Base-by-base conservation (phyloP, 2,888 invertebrate species). In the Cynaeus angustus region DNA sequence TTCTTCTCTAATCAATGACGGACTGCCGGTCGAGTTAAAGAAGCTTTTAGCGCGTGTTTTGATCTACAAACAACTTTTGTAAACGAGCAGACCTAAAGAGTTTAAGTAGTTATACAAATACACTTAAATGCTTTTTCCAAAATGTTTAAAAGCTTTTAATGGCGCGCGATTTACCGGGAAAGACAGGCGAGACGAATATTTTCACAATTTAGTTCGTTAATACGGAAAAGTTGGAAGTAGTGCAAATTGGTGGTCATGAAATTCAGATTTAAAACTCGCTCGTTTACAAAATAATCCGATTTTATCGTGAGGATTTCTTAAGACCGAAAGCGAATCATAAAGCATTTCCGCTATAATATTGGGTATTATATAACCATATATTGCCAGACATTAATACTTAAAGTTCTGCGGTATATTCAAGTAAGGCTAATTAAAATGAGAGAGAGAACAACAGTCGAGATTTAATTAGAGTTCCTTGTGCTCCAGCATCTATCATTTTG, bases 81-180 rank as follows among this genome's bases (percentile, higher is more conserved):
- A 78, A 79, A 75, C 77, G 76, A 79, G 78, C 76, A 76, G 75
- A 73, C 72, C 76, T 74, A 74, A 72, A 69, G 75, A 79, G 76
- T 77, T 78, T 78, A 78, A 79, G 77, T 77, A 78, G 79, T 79
- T 79, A 75, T 76, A 77, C 79, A 79, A 79, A 79, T 78, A 79
- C 77, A 78, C 75, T 79, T 76, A 77, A 72, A 75, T 74, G 78
- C 76, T 77, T 78, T 78, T 79, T 78, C 77, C 74, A 76, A 78
- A 79, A 78, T 78, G 78, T 77, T 76, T 78, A 77, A 79, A 79
- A 77, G 78, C 77, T 78, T 76, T 78, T 77, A 78, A 78, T 78
- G 74, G 74, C 55, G 64, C 69, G 28, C 70, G 58, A 70, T 70
- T 66, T 70, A 70, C 70, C 46, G 26, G 59, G 38, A 55, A 62